A percentile compares a stretch with the other conserved stretches of the same genome.
Conservation (phyloP, 2,797 vertebrate species). For the Takifugu rubripes region DNA sequence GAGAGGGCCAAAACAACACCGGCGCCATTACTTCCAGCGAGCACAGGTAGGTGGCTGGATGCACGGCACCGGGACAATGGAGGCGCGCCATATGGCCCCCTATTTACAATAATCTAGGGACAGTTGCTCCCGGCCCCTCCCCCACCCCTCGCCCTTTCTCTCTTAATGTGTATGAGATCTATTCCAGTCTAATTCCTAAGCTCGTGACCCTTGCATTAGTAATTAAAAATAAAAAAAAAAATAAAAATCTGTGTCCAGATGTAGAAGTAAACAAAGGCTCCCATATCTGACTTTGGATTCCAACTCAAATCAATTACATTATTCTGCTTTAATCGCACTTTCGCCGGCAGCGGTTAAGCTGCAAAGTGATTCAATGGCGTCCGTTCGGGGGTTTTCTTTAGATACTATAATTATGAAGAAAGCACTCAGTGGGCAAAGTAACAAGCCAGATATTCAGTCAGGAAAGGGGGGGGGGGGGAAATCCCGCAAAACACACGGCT, state of each 20-base stretch:
- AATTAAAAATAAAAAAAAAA: constrained; percentile 77
- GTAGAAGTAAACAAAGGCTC: constrained; percentile 73
- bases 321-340: constrained; percentile 66
- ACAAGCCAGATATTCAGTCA: constrained; percentile 68
- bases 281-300: constrained; percentile 74
- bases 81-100: constrained; percentile 74
- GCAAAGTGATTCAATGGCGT: constrained; percentile 46
- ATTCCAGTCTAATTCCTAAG: constrained; percentile 78
- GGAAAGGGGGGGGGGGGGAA: constrained; percentile 46
- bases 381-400: constrained; percentile 62
- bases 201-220: constrained; percentile 77
- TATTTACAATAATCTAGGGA: constrained; percentile 79
- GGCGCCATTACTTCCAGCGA: constrained; percentile 60
- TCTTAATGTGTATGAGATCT: constrained; percentile 74
- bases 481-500: constrained; percentile 55
- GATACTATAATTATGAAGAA: constrained; percentile 69
- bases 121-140: constrained; percentile 60
- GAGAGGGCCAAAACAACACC: constrained; percentile 72
- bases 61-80: constrained; percentile 69
- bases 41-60: constrained; percentile 70
- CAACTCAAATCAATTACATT: constrained; percentile 78
- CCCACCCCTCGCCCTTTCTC: constrained; percentile 46
- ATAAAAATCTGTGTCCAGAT: constrained; percentile 73
- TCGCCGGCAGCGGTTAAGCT: constrained; percentile 64
- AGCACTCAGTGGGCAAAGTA: constrained; percentile 61